Base-by-base conservation (phyloP, 2,113 vertebrate genomes). In the Falco punctatus region DNA sequence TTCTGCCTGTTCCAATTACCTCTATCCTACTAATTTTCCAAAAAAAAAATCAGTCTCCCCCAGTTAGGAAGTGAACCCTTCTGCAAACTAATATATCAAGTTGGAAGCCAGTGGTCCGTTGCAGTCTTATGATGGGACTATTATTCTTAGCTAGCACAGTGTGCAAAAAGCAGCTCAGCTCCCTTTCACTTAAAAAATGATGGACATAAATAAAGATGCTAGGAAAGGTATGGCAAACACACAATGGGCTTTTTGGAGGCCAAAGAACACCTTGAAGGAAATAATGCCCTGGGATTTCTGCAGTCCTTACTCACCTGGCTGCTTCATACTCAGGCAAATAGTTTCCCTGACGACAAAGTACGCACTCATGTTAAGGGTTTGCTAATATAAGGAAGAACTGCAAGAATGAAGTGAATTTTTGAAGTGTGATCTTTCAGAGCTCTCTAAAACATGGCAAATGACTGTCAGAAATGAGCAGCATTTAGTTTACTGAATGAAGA, bases 151-250 rank as follows among this genome's bases (percentile, higher is more conserved):
- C 84, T 78, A 88, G 44, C 32, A 59, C 38, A 55, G 89, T 51
- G 83, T 94, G 86, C 73, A 91, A 81, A 97, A 91, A 82, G 61
- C 73, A 79, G 84, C 90, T 88, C 91, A 94, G 84, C 54, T 93
- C 81, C 87, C 81, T 92, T 95, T 92, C 58, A 32, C 59, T 82
- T 86, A 21, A 93, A 86, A 84, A 94, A 90, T 88, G 84, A 89
- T 54, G 19, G 86, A 30, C 54, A 85, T 86, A 82, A 94, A 85
- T 72, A 93, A 95, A 66, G 30, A 62, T 22, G 46, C 62, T 77
- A 48, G 77, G 38, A 90, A 73, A 81, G 52, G 38, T 91, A 82
- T 19, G 22, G 48, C 52, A 70, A 48, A 28, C 58, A 61, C 58
- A 92, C 74, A 95, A 49, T 57, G 58, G 55, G 19, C 71, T 95